Evolutionary conservation across 2,797 vertebrate genomes (phyloP).

Genomic region (Acipenser oxyrinchus): DNA sequence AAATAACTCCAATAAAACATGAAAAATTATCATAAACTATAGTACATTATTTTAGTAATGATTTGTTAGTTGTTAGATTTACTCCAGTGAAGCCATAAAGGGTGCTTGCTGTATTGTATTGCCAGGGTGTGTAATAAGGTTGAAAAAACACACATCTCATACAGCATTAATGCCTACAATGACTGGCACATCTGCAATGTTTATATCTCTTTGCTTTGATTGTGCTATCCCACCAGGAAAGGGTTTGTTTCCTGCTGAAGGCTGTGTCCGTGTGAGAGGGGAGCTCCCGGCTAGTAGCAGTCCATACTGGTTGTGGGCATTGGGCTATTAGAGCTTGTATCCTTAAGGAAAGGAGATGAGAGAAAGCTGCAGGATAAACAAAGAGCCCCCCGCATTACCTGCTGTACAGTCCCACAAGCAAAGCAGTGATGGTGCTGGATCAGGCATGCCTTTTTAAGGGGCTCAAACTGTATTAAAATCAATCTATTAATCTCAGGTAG

Average conservation of each 20-base stretch:
- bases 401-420: neutral
- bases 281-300: conserved; percentile 5
- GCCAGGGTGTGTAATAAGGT: too few relatives aligned
- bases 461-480: neutral
- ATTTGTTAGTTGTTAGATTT: too few relatives aligned
- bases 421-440: neutral
- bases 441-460: neutral
- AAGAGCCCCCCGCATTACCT: neutral
- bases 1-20: too few relatives aligned
- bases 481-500: neutral
- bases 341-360: neutral
- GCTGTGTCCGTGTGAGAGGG: neutral
- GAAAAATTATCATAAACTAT: too few relatives aligned
- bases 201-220: neutral
- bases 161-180: neutral
- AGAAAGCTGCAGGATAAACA: conserved; percentile 8
- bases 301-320: neutral
- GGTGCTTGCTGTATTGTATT: too few relatives aligned
- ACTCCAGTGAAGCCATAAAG: too few relatives aligned
- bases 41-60: too few relatives aligned
- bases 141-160: neutral
- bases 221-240: conserved; percentile 3
- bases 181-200: conserved; percentile 7
- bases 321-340: neutral
- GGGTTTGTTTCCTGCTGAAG: neutral